Evolutionary conservation across 2,113 vertebrate genomes (phyloP), one percentile per base, ranked within the genome.

Genomic region (Clupea harengus): DNA sequence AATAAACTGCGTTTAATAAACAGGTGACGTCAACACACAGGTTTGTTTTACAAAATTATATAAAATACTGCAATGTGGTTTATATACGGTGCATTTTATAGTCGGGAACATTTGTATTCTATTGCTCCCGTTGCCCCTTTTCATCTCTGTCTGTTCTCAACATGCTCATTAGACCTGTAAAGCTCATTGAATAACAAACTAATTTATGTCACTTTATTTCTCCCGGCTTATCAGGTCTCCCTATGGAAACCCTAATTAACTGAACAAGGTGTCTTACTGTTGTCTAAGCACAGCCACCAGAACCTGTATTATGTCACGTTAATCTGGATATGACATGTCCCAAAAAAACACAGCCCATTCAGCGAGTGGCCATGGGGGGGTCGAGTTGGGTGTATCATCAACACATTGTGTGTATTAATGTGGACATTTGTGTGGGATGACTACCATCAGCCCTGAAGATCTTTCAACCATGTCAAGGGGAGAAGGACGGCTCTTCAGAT

Each of bases 231-330:
- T 89, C 85, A 85, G n/a, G 4, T 47, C 25, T 89, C 85, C 85
- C 80, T 46, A 6, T 54, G 60, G 86, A 90, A 75, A 64, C 83
- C 75, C 54, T 57, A 78, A 88, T 89, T 88, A 87, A 88, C 81
- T 82, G 81, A 86, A 25, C 85, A 83, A 83, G 25, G 82, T 82
- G 81, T 81, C 86, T 45, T 45, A 60, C 46, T 87, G 46, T 83
- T 87, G 84, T 87, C 82, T 82, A 60, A 47, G 52, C 28, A 82
- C 84, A 89, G 86, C 88, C 83, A 82, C 78, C 75, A 82, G 67
- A 64, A 45, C 72, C 50, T 47, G 45, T 75, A 67, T 39, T 81
- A 81, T 87, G 80, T 72, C 80, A 49, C 89, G 8, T 83, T 54
- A 47, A 81, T 84, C 67, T 60, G 15, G 64, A 72, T 72, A 28